These are phyloP conservation scores for Parus major DNA, from an alignment of 2,113 vertebrate species.

Conservation along the genomic window DNA sequence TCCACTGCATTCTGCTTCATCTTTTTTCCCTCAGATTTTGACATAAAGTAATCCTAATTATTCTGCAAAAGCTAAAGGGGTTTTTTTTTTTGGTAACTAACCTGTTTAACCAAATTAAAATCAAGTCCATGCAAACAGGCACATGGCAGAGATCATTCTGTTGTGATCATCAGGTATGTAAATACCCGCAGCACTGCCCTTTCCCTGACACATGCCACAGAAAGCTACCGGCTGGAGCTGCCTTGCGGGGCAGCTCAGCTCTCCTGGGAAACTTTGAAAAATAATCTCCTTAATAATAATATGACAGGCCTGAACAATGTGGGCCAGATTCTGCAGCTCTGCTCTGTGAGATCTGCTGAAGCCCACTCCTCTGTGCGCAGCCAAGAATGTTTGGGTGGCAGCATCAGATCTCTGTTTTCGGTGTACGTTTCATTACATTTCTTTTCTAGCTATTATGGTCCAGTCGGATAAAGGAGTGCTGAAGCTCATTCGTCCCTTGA, in stretches of 20 bases:
- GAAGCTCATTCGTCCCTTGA: not conserved
- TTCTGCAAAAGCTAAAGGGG: not conserved
- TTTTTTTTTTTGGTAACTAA: slow-evolving; percentile 8
- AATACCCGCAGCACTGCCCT: slow-evolving; percentile 30
- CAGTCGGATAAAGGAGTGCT: not conserved
- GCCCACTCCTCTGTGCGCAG: accelerated
- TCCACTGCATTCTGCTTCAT: not conserved
- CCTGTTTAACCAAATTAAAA: slow-evolving; percentile 43
- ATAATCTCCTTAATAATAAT: slow-evolving; percentile 3
- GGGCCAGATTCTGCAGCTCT: not conserved
- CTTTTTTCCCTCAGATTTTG: not conserved
- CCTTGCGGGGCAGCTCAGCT: not conserved
- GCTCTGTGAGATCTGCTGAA: accelerated
- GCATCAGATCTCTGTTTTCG: not conserved
- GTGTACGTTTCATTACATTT: not conserved
- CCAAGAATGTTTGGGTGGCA: not conserved
- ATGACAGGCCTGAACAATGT: slow-evolving; percentile 16
- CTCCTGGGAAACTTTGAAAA: slow-evolving; percentile 42
- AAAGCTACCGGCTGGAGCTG: slow-evolving; percentile 24
- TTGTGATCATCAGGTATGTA: slow-evolving; percentile 54
- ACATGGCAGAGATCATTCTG: not conserved
- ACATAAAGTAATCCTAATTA: slow-evolving; percentile 28
- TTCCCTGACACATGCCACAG: slow-evolving; percentile 15
- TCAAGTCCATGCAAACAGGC: not conserved
- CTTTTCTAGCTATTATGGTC: not conserved